phyloP scores from a whole-genome alignment of 2,888 invertebrate genomes.

The Lithophane semibrunnea region DNA sequence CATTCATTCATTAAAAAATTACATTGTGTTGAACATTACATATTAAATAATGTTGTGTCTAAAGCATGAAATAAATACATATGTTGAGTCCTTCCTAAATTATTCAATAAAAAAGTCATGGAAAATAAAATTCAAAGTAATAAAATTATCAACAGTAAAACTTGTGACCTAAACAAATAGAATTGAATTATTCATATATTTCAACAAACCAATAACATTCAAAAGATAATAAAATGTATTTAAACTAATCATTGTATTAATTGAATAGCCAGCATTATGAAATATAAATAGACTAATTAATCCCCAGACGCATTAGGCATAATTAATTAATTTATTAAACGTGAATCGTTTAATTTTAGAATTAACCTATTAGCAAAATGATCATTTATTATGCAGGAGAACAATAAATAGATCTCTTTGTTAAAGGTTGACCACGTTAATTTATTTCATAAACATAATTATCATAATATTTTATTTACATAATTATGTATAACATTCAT shows the following conservation, averaged over 20 bases:
- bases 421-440: not conserved
- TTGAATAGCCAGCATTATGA: not conserved
- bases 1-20: too few relatives aligned
- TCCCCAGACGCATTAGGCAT: not conserved
- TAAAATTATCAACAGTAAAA: constrained; percentile 4
- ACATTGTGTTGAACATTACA: too few relatives aligned
- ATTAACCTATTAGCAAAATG: not conserved
- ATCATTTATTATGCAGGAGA: not conserved
- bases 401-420: not conserved
- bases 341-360: too few relatives aligned
- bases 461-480: not conserved
- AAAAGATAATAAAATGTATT: not conserved
- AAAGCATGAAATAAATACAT: not conserved
- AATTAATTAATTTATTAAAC: constrained; percentile 13
- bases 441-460: not conserved
- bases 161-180: not conserved
- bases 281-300: not conserved
- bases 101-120: not conserved
- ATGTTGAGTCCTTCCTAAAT: not conserved
- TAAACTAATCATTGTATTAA: not conserved
- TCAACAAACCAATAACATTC: not conserved
- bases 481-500: too few relatives aligned
- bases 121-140: not conserved
- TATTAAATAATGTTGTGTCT: too few relatives aligned
- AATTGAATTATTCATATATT: not conserved